These are phyloP conservation scores for Pararge aegeria DNA, from an alignment of 1,140 invertebrate species.

Conservation along the genomic window DNA sequence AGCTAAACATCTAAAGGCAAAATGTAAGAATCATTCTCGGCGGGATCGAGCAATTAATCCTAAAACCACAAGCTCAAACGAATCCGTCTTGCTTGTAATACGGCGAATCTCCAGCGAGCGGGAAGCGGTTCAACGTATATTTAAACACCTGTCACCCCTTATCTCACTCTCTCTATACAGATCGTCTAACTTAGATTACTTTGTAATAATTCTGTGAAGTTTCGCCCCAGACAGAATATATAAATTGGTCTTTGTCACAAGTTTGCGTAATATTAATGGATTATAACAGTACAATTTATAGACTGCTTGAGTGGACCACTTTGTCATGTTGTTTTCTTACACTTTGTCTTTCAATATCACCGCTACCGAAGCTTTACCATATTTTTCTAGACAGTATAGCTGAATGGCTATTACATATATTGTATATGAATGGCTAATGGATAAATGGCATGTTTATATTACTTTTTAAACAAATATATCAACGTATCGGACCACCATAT, in stretches of 20 bases:
- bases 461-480: too few species aligned
- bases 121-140: conserved; percentile 56
- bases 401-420: too few species aligned
- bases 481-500: too few species aligned
- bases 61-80: conserved; percentile 47
- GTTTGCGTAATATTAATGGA: conserved; percentile 60
- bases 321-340: conserved; percentile 48
- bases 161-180: conserved; percentile 41
- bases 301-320: conserved; percentile 38
- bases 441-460: too few species aligned
- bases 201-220: conserved; percentile 60
- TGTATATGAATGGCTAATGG: neutral
- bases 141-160: conserved; percentile 69
- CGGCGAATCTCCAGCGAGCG: conserved; percentile 43
- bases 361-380: neutral
- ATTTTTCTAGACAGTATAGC: neutral
- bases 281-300: conserved; percentile 35
- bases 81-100: conserved; percentile 48
- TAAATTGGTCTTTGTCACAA: conserved; percentile 61
- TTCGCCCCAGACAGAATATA: conserved; percentile 56
- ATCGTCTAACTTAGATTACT: conserved; percentile 75
- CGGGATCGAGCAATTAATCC: conserved; percentile 58
- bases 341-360: conserved; percentile 20
- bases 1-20: conserved; percentile 31
- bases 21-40: conserved; percentile 39